Percentiles rank a stretch among this genome's conserved stretches.
phyloP scores from a whole-genome alignment of 2,888 invertebrate species.

The Euproctis similis region DNA sequence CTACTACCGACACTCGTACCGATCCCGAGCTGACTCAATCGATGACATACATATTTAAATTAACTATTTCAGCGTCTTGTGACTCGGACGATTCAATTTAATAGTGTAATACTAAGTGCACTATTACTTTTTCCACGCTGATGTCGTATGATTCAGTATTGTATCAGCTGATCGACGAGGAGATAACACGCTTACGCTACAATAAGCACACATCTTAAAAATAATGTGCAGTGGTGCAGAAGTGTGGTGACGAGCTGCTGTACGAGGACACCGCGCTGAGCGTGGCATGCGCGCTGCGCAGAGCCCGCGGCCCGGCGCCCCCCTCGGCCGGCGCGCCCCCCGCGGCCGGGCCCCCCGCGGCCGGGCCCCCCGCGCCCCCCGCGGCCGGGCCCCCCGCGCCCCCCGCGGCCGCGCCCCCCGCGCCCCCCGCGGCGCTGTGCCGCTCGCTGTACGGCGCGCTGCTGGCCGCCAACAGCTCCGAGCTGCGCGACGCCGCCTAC shows the following conservation, averaged over 20 bases:
- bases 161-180: too few species aligned
- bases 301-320: conserved; percentile 9
- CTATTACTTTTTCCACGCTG: too few species aligned
- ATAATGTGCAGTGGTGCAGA: conserved; percentile 50
- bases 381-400: conserved; percentile 43
- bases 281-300: conserved; percentile 44
- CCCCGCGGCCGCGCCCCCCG: conserved; percentile 41
- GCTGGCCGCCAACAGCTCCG: conserved; percentile 35
- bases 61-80: too few species aligned
- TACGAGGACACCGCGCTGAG: conserved; percentile 48
- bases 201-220: too few species aligned
- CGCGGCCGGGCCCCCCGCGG: conserved; percentile 9
- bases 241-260: conserved; percentile 46
- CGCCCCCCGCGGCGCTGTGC: conserved; percentile 33
- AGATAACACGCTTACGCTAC: too few species aligned
- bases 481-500: conserved; percentile 46
- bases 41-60: not conserved
- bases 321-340: conserved; percentile 11
- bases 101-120: too few species aligned
- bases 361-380: conserved; percentile 21
- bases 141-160: too few species aligned
- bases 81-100: too few species aligned
- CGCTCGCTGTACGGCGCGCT: conserved; percentile 50
- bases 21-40: not conserved
- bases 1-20: not conserved